These are phyloP conservation scores for Melieria picta DNA, from an alignment of 2,888 invertebrate species.

Conservation along the genomic window DNA sequence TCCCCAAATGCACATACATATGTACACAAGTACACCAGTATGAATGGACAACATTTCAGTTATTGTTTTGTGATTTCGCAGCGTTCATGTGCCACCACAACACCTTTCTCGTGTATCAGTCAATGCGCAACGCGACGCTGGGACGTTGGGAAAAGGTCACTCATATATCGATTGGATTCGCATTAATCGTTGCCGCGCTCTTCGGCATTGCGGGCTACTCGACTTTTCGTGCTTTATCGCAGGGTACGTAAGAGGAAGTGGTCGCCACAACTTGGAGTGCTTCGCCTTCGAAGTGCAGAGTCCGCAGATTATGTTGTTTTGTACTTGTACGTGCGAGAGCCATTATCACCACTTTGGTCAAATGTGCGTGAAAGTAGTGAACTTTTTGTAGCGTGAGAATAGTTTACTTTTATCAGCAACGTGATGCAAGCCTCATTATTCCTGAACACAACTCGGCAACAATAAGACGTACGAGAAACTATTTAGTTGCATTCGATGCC, in stretches of 20 bases:
- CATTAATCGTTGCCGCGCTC: slow-evolving; percentile 76
- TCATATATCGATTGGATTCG: slow-evolving; percentile 79
- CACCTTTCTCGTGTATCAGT: slow-evolving; percentile 84
- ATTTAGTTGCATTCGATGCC: too few relatives aligned
- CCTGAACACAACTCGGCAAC: too few relatives aligned
- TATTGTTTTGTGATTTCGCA: slow-evolving; percentile 53
- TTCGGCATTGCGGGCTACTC: slow-evolving; percentile 84
- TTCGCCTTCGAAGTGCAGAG: too few relatives aligned
- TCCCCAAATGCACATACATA: too few relatives aligned
- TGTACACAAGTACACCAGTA: too few relatives aligned
- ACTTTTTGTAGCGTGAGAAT: too few relatives aligned
- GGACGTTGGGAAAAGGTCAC: slow-evolving; percentile 84
- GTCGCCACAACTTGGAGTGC: too few relatives aligned
- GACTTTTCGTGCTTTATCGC: slow-evolving; percentile 81
- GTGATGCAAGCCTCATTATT: too few relatives aligned
- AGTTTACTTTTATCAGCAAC: neutral
- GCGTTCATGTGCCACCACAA: slow-evolving; percentile 94
- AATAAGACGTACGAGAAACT: too few relatives aligned
- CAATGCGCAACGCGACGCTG: slow-evolving; percentile 79
- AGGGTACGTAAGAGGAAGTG: slow-evolving; percentile 69
- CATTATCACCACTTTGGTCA: too few relatives aligned
- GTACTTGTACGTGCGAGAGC: neutral
- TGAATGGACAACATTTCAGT: neutral
- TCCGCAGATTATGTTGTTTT: neutral
- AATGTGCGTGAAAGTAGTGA: too few relatives aligned